Base-by-base conservation (phyloP, 2,797 vertebrate species). In the Scyliorhinus canicula region DNA sequence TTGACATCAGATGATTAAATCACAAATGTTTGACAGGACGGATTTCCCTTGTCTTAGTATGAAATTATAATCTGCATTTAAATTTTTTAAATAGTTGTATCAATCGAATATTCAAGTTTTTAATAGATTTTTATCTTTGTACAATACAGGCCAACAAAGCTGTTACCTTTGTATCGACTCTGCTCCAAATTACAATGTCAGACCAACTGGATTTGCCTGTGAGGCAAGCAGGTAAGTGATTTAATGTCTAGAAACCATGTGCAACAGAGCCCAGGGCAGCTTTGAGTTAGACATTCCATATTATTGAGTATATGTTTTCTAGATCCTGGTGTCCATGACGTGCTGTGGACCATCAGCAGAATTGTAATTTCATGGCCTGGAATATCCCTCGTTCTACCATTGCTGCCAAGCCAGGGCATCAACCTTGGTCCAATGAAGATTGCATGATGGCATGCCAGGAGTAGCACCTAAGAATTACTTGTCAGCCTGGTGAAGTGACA, bases 131-230 rank as follows among this genome's bases (percentile, higher is more conserved):
- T 77, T 93, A 55, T 95, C 82, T 95, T 88, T 95, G 95, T 96
- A 9, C 79, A 97, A 97, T 96, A 69, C 97, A 99, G 99, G 98
- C 98, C 96, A 98, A 99, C 97, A 97, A 98, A 95, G 98, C 98
- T 96, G 98, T 99, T 96, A 99, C 98, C 97, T 99, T 99, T 97
- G 98, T 99, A 97, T 99, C 99, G 95, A 98, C 98, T 95, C 97
- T 99, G 96, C 98, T 99, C 96, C 99, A 98, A 96, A 98, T 99
- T 96, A 99, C 99, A 96, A 99, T 99, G 99, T 98, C 99, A 11
- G 98, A 99, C 95, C 98, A 99, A 96, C 97, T 99, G 98, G 99
- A 99, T 98, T 98, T 99, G 97, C 98, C 98, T 95, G 98, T 99
- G 96, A 98, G 99, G 96, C 99, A 99, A 98, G 99, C 99, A 98